A percentile compares a stretch with the other conserved stretches of the same genome.
phyloP scores from a whole-genome alignment of 1,140 invertebrate genomes.

The Sipha flava region DNA sequence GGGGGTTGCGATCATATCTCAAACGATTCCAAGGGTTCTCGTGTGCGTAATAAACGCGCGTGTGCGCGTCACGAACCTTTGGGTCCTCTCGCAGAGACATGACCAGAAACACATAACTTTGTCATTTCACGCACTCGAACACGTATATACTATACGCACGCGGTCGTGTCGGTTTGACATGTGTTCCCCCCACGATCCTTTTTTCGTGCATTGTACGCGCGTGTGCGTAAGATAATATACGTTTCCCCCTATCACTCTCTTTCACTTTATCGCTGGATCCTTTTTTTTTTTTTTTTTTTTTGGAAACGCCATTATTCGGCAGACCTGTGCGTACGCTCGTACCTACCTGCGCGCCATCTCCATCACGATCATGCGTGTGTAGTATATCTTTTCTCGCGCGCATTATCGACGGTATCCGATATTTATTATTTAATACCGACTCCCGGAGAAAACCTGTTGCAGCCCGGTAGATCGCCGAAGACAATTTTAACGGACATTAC shows the following conservation, averaged over 20 bases:
- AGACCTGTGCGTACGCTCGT: no score
- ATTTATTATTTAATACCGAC: slow-evolving; percentile 16
- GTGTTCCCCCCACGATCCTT: slow-evolving; percentile 21
- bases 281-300: no score
- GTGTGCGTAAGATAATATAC: no score
- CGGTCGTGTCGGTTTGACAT: slow-evolving; percentile 11
- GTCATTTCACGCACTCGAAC: slow-evolving; percentile 4
- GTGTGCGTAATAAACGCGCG: not conserved
- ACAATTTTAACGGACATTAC: slow-evolving; percentile 19
- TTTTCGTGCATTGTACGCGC: no score
- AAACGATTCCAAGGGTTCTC: slow-evolving; percentile 22
- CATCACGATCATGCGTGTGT: no score
- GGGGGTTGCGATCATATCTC: slow-evolving; percentile 3
- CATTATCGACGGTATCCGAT: slow-evolving; percentile 11
- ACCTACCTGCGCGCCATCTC: not conserved
- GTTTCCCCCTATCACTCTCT: no score
- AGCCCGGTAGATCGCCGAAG: not conserved
- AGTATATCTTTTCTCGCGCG: not conserved
- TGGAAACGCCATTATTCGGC: no score
- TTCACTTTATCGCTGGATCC: no score
- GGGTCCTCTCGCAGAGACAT: slow-evolving; percentile 14
- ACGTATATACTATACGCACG: not conserved
- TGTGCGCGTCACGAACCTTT: not conserved
- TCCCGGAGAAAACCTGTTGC: slow-evolving; percentile 18
- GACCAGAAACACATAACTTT: slow-evolving; percentile 31